Percentiles rank a stretch among this genome's conserved stretches.
phyloP scores from a whole-genome alignment of 2,888 invertebrate genomes.

The Apamea epomidion region DNA sequence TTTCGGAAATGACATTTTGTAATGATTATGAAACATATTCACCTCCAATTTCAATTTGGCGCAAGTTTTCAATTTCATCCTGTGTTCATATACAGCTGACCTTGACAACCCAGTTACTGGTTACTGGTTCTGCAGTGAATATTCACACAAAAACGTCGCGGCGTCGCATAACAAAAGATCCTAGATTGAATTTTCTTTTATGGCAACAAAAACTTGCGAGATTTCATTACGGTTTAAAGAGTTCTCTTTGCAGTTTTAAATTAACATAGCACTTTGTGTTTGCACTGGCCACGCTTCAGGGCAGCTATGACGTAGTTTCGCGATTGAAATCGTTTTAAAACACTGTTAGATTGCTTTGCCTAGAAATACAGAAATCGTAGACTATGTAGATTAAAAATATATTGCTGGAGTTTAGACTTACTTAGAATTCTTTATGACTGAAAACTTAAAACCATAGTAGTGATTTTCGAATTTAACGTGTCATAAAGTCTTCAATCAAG shows the following conservation, averaged over 20 bases:
- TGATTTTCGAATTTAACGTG: neutral
- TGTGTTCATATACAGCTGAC: neutral
- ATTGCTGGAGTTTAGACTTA: neutral
- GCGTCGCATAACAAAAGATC: neutral
- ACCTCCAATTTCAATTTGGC: too few relatives aligned
- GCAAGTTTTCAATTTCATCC: too few relatives aligned
- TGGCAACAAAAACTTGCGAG: constrained; percentile 5
- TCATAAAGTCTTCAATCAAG: neutral
- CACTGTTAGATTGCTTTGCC: constrained; percentile 11
- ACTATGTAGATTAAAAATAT: neutral
- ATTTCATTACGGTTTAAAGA: constrained; percentile 33
- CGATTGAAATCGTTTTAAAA: constrained; percentile 31
- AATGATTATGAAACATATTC: too few relatives aligned
- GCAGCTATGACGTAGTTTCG: constrained; percentile 24
- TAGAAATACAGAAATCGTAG: constrained; percentile 2
- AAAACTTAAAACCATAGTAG: neutral
- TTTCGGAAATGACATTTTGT: too few relatives aligned
- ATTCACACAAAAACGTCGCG: neutral
- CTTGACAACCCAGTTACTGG: too few relatives aligned
- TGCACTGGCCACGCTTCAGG: neutral
- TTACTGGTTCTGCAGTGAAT: neutral
- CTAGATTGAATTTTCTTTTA: constrained; percentile 15
- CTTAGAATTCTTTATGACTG: neutral
- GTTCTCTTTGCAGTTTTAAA: constrained; percentile 23
- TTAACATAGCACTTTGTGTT: constrained; percentile 25